These are phyloP conservation scores for Hartigia nigra DNA, from an alignment of 2,888 invertebrate genomes.

Conservation along the genomic window DNA sequence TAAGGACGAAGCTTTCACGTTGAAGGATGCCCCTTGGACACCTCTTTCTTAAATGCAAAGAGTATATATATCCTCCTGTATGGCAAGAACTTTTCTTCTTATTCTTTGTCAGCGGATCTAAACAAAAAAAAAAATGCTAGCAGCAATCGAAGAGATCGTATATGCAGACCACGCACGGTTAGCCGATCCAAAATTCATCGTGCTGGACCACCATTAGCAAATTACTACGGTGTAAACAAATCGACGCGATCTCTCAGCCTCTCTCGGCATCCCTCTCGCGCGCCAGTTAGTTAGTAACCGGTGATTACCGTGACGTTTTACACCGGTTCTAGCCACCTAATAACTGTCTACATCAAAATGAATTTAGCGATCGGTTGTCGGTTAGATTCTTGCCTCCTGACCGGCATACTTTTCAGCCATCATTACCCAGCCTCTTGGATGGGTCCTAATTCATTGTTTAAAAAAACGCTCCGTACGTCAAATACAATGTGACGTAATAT, in stretches of 20 bases:
- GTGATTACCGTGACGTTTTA: constrained; percentile 56
- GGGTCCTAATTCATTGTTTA: neutral
- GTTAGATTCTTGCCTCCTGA: neutral
- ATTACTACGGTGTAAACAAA: constrained; percentile 64
- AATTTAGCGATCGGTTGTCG: constrained; percentile 44
- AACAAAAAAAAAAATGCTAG: neutral
- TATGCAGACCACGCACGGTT: constrained; percentile 48
- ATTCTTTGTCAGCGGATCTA: neutral
- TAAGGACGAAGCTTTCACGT: neutral
- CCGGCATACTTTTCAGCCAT: neutral
- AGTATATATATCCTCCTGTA: neutral
- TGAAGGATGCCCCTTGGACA: neutral
- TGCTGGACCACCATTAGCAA: constrained; percentile 55
- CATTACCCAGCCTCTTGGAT: neutral
- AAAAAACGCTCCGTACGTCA: neutral
- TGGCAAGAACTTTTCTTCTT: neutral
- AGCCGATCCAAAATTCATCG: constrained; percentile 28
- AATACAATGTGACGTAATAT: neutral
- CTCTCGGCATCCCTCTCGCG: constrained; percentile 22
- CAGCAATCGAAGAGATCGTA: constrained; percentile 7
- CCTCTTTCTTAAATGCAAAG: neutral
- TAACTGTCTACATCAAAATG: constrained; percentile 50
- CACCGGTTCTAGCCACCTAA: constrained; percentile 55
- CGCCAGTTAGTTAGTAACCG: constrained; percentile 54
- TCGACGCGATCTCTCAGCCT: constrained; percentile 43